Evolutionary conservation across 1,140 invertebrate species (phyloP), one percentile per base, ranked within the genome.

Genomic region (Scaptomyza montana): DNA sequence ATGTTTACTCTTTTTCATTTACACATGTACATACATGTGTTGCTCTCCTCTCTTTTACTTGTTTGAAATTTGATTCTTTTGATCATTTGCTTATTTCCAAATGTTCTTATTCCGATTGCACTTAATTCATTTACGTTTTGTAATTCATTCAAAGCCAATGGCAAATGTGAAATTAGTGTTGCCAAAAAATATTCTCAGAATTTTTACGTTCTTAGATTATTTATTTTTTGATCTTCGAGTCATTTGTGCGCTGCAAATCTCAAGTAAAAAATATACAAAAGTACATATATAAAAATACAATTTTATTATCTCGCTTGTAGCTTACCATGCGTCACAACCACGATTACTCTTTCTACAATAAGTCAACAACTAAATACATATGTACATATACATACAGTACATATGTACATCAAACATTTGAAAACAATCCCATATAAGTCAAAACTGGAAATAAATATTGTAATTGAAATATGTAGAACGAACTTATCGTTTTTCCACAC

Each of bases 241-340:
- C 53, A 63, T 62, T 21, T 25, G 43, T 50, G 21, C 36, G 57
- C 36, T 53, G 46, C 41, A 55, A 57, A 56, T 36, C 19, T 75
- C 28, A 62, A 49, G 53, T 51, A 65, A 16, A 16, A 68, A 50
- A 55, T 65, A 47, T 46, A 61, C 67, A 59, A 71, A 66, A 51
- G 30, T 78, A n/a, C n/a, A n/a, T n/a, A 25, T 78, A 55, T 72
- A 81, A 72, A 78, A 86, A 86, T 78, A 78, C 49, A 65, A 64
- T 75, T 86, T 87, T 76, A 87, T 87, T 81, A 82, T 78, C 75
- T 63, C 49, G 50, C 57, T 45, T 74, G 71, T 63, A 53, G 59
- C 57, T 63, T 46, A 51, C 46, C 49, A 69, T 69, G 71, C 65
- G 65, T 69, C 65, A 74, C 57, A 69, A 56, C 19, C 60, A 39